These are phyloP conservation scores for Drosophila lacertosa DNA, from an alignment of 1,140 invertebrate genomes.

Conservation along the genomic window DNA sequence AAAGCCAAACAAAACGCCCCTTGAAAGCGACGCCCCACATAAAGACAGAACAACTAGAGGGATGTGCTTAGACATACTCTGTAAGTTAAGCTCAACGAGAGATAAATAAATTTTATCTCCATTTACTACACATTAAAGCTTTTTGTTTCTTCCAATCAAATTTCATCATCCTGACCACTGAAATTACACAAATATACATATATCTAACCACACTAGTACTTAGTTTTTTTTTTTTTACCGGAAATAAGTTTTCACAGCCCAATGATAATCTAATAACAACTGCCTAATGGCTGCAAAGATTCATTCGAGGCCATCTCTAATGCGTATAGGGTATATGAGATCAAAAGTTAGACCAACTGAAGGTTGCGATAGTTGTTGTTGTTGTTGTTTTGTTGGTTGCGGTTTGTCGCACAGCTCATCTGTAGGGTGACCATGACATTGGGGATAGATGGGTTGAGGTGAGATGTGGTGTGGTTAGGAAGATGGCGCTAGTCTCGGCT, in stretches of 20 bases:
- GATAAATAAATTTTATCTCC: not conserved
- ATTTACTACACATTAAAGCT: too few relatives aligned
- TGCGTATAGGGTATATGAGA: conserved; percentile 9
- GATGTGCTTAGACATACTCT: conserved; percentile 3
- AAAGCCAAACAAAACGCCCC: conserved; percentile 39
- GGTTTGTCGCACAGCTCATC: conserved; percentile 36
- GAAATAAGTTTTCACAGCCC: too few relatives aligned
- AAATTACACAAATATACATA: too few relatives aligned
- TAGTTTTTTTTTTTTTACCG: too few relatives aligned
- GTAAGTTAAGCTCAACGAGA: too few relatives aligned
- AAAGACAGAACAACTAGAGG: conserved; percentile 1
- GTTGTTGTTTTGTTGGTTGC: conserved; percentile 21
- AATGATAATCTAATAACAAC: too few relatives aligned
- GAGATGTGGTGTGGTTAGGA: not conserved
- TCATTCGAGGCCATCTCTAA: not conserved
- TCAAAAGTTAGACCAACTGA: conserved; percentile 25
- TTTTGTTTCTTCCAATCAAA: too few relatives aligned
- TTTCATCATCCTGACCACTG: too few relatives aligned
- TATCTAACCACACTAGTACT: too few relatives aligned
- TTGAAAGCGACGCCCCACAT: conserved; percentile 29
- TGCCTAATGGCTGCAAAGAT: too few relatives aligned
- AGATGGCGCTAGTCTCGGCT: too few relatives aligned
- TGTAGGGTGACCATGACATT: conserved; percentile 30
- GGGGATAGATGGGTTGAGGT: not conserved
- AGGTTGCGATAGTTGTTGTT: conserved; percentile 11